These are phyloP conservation scores for Hypsibius dujardini DNA, from an alignment of 1,140 invertebrate species.

Conservation along the genomic window DNA sequence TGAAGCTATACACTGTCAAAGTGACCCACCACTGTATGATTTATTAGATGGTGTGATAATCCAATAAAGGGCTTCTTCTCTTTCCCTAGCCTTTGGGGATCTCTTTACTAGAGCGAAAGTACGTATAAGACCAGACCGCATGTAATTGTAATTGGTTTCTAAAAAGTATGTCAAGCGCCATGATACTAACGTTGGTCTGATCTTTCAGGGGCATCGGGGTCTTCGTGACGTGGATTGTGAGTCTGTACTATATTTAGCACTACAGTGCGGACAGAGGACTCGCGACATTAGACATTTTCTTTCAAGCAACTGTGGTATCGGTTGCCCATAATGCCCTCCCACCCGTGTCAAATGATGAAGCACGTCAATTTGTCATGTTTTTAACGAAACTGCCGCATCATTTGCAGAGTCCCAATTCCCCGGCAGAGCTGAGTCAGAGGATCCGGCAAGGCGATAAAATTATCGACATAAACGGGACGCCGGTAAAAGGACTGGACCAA, in stretches of 20 bases:
- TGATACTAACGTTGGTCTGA: not conserved
- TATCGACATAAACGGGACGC: not conserved
- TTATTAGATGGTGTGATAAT: too few species aligned
- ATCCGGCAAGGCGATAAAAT: slow-evolving; percentile 6
- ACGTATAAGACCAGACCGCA: not conserved
- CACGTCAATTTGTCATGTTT: too few species aligned
- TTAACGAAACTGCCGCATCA: too few species aligned
- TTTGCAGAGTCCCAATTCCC: not conserved
- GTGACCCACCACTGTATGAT: too few species aligned
- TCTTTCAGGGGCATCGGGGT: slow-evolving; percentile 7
- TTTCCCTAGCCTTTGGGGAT: slow-evolving; percentile 12
- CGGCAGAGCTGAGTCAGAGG: not conserved
- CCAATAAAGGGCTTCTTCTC: too few species aligned
- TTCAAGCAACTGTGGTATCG: too few species aligned
- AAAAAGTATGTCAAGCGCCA: not conserved
- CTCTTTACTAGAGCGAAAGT: slow-evolving; percentile 14
- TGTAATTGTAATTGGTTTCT: slow-evolving; percentile 2
- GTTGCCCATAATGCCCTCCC: too few species aligned
- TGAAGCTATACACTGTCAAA: too few species aligned
- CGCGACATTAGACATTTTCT: too few species aligned
- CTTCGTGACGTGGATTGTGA: slow-evolving; percentile 6
- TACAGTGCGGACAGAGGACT: too few species aligned
- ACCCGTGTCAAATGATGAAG: too few species aligned
- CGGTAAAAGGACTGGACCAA: slow-evolving; percentile 9
- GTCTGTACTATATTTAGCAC: too few species aligned